These are phyloP conservation scores for Tamandua tetradactyla DNA, from an alignment of 2,797 vertebrate genomes.

Conservation along the genomic window DNA sequence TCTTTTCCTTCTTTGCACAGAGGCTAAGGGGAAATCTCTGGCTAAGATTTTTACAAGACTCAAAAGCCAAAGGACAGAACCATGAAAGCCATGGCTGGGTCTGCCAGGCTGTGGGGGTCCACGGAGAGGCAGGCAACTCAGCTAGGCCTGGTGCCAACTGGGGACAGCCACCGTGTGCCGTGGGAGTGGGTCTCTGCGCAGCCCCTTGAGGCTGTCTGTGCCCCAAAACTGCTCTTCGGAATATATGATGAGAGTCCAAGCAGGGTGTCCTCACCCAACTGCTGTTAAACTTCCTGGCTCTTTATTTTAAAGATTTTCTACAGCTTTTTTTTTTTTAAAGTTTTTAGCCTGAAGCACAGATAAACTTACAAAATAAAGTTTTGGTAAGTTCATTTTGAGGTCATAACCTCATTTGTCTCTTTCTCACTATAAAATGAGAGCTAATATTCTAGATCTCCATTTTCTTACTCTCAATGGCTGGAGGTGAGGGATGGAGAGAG, in stretches of 20 bases:
- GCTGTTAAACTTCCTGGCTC: neutral
- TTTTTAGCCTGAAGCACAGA: neutral
- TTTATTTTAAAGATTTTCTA: no score
- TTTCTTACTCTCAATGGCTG: neutral
- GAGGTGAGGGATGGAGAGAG: accelerated
- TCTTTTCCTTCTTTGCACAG: neutral
- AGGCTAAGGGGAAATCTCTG: neutral
- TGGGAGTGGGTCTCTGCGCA: neutral
- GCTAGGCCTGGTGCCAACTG: no score
- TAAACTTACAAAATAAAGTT: neutral
- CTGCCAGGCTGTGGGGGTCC: no score
- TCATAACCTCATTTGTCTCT: neutral
- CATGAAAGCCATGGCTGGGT: neutral
- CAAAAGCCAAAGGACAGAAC: neutral
- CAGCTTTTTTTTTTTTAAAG: neutral
- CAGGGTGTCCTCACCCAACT: neutral
- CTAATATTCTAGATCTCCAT: neutral
- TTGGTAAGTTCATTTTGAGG: neutral
- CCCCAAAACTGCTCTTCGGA: neutral
- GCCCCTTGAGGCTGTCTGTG: neutral
- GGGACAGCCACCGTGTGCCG: neutral
- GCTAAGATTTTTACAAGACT: neutral
- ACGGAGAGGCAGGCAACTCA: neutral
- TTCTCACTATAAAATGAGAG: no score
- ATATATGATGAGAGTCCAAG: no score